Base-by-base conservation (phyloP, 1,140 invertebrate genomes). In the Nasonia giraulti region DNA sequence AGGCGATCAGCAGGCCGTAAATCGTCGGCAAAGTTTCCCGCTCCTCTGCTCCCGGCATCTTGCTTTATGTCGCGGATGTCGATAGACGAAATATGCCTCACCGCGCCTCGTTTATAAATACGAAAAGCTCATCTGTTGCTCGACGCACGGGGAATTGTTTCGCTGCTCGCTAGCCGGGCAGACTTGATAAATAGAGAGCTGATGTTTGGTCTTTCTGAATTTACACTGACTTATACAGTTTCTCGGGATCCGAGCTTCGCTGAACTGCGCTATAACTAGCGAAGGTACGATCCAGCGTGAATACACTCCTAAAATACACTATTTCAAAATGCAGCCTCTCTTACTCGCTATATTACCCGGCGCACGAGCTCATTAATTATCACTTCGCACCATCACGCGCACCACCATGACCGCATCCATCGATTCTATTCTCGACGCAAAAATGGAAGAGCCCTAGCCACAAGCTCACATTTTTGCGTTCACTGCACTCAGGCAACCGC, bases 1-100 rank as follows among this genome's bases (percentile, higher is more conserved):
- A 90, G 17, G 91, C 91, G 88, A 93, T 93, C 87, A 92, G 89
- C 82, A 93, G 88, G 82, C 92, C 92, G 80, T 92, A 92, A 88
- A 90, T 84, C 31, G 89, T 89, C 84, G 92, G 91, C 87, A 93
- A 89, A 85, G 90, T 91, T 87, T 92, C 91, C 66, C 75, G 84
- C n/a, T 80, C 23, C 31, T 75, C 47, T 82, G 40, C 3, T 79
- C 76, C 23, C 82, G 76, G 82, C 82, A 84, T 84, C 44, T 71
- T 78, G 37, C 31, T 47, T 77, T 77, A 83, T 33, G 11, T 78
- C 37, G 27, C 62, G 14, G 6, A 68, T 31, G 33, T 31, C 40
- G 40, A 20, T 50, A 77, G 62, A 33, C 74, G 62, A 69, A 77
- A 77, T 62, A 78, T 77, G 27, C 17, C 62, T 75, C 5, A 4